Evolutionary conservation across 2,113 vertebrate species (phyloP), one percentile per base, ranked within the genome.

Genomic region (Hemicordylus capensis): DNA sequence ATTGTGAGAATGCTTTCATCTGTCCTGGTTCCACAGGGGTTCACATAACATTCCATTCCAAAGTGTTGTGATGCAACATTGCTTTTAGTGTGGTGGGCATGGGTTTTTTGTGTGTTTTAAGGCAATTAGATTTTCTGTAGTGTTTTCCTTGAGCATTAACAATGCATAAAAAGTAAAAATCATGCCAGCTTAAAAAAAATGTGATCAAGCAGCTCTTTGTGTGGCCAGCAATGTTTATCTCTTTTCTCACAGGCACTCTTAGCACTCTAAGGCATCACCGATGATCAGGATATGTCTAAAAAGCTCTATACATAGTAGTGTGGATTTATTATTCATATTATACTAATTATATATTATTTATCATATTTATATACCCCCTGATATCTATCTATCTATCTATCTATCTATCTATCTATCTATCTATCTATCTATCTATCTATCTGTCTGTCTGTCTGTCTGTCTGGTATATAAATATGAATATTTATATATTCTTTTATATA

Each of bases 231-330:
- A 31, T 34, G 4, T 72, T 93, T 92, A n/a, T n/a, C 59, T 56
- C 54, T 87, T 89, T 63, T 80, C 80, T 72, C 84, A 67, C 22
- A 86, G 85, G 22, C 83, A 82, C 51, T 58, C 59, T 92, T 88
- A 72, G 77, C 58, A 76, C 7, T 88, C 67, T 83, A 76, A 93
- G 28, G 77, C 58, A 70, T 85, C 92, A 85, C 14, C 81, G 90
- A 88, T 73, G 90, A 89, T 85, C 82, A 89, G 85, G 85, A 84
- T 91, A 82, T 90, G 85, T 94, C 87, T 94, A 91, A 93, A 80
- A 90, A 91, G 77, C 89, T 85, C 80, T 58, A 77, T 42, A 89
- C 24, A 73, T 81, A 39, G 0, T 6, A 79, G 79, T 61, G 82
- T 17, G n/a, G 84, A 87, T 95, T 94, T 89, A 73, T 73, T 90